A percentile compares a stretch with the other conserved stretches of the same genome.
These are phyloP conservation scores for Trichopria drosophilae DNA, from an alignment of 2,888 invertebrate species.

Conservation along the genomic window DNA sequence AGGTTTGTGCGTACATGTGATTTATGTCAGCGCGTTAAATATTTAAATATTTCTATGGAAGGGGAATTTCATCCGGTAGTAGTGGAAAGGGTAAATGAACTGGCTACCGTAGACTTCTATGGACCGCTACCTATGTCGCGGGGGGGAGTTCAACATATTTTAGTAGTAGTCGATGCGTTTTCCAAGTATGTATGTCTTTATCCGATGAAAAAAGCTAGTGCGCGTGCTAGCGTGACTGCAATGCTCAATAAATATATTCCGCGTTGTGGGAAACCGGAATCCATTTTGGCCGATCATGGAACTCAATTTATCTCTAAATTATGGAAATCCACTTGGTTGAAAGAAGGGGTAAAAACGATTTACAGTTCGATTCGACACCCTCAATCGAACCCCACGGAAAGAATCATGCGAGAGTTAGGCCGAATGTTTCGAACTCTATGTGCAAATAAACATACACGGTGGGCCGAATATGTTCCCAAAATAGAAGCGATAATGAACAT, in stretches of 20 bases:
- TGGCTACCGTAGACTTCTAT: slow-evolving; percentile 7
- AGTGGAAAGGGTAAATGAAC: not conserved
- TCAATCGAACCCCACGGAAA: too few relatives aligned
- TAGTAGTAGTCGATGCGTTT: too few relatives aligned
- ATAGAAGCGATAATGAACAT: slow-evolving; percentile 3
- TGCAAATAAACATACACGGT: not conserved
- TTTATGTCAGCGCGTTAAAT: too few relatives aligned
- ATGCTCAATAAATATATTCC: not conserved
- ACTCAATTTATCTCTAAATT: not conserved
- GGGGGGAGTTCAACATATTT: too few relatives aligned
- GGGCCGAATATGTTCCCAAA: not conserved
- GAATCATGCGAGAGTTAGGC: too few relatives aligned
- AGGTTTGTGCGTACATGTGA: slow-evolving; percentile 1
- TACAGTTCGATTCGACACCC: too few relatives aligned
- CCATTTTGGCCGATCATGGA: not conserved
- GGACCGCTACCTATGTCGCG: slow-evolving; percentile 2
- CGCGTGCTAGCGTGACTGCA: not conserved
- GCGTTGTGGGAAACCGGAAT: not conserved
- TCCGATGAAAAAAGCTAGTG: not conserved
- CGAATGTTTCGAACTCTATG: too few relatives aligned
- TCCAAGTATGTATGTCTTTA: too few relatives aligned
- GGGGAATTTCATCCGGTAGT: not conserved
- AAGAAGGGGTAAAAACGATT: not conserved
- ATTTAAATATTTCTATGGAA: not conserved
- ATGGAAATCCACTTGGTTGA: not conserved